Conservation (phyloP, 37 sponge, comb jelly and placozoan genomes). For the Bolinopsis microptera region DNA sequence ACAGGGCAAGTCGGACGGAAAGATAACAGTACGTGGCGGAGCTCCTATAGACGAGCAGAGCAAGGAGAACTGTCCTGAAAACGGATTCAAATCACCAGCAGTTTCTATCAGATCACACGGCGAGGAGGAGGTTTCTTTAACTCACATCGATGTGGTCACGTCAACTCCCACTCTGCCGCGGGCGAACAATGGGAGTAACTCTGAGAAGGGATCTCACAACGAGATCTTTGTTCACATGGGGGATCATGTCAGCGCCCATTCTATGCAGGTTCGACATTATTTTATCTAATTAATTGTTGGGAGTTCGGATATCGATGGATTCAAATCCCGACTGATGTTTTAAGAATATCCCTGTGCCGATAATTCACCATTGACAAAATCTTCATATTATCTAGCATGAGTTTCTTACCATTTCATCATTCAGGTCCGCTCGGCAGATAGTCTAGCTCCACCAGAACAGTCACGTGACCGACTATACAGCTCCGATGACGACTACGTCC, state of each 20-base stretch:
- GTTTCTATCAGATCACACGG: not conserved
- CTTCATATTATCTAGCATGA: no score
- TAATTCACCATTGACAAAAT: no score
- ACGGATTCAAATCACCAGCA: not conserved
- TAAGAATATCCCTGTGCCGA: no score
- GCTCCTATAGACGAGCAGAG: not conserved
- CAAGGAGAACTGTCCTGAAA: not conserved
- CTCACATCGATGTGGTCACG: not conserved
- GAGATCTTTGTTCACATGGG: not conserved
- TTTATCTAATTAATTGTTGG: no score
- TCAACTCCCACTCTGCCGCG: not conserved
- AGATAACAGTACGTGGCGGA: not conserved
- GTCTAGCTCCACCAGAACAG: not conserved
- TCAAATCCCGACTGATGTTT: no score
- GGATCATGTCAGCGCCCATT: not conserved
- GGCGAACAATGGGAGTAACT: not conserved
- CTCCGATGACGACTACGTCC: constrained; percentile 54
- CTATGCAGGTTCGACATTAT: not conserved
- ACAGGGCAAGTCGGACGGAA: not conserved
- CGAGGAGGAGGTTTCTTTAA: not conserved
- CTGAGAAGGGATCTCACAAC: not conserved
- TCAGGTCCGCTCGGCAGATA: not conserved
- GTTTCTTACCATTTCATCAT: no score
- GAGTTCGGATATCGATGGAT: no score
- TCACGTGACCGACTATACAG: not conserved